Evolutionary conservation across 2,888 invertebrate genomes (phyloP), one percentile per base, ranked within the genome.

Genomic region (Caenorhabditis auriculariae): DNA sequence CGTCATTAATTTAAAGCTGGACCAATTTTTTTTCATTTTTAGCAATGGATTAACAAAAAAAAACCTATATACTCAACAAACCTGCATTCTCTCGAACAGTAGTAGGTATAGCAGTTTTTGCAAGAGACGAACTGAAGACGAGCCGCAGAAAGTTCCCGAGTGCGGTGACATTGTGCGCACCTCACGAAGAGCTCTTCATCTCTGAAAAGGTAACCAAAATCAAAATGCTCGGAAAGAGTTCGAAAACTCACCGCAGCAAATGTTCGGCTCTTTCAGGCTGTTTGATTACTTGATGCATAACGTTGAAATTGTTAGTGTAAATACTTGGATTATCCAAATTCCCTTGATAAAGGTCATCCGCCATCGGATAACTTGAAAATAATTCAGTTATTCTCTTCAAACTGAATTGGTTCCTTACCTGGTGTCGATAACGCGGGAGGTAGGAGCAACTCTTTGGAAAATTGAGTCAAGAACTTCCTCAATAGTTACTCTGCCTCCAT

Each of bases 381-480:
- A 47, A n/a, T n/a, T 7, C 9, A 24, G 7, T n/a, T 37, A 47
- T 17, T 21, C 48, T 41, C 41, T 12, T 17, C 2, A 19, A 0
- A 21, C 5, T 7, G 29, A 35, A 38, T 9, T 39, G 7, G 19
- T 27, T 3, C 21, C 21, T 17, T 59, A 69, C 74, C 74, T 74
- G 24, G 72, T 64, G 32, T 75, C 76, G n/a, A 49, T 27, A n/a
- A 24, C 35, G 28, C 51, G 65, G 15, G 67, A 55, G n/a, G 50
- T 86, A 85, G 81, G 91, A 89, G 82, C 91, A 87, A 82, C 91
- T 91, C 84, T 65, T 41, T 79, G 75, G 68, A 93, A 88, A 75
- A 93, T 88, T 70, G 91, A 91, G 84, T 93, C 91, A 84, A 93
- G 87, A 72, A 93, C 92, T 86, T 93, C 92, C 86, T 93, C 92